Evolutionary conservation across 1,140 invertebrate species (phyloP), one percentile per base, ranked within the genome.

Genomic region (Listronotus oregonensis): DNA sequence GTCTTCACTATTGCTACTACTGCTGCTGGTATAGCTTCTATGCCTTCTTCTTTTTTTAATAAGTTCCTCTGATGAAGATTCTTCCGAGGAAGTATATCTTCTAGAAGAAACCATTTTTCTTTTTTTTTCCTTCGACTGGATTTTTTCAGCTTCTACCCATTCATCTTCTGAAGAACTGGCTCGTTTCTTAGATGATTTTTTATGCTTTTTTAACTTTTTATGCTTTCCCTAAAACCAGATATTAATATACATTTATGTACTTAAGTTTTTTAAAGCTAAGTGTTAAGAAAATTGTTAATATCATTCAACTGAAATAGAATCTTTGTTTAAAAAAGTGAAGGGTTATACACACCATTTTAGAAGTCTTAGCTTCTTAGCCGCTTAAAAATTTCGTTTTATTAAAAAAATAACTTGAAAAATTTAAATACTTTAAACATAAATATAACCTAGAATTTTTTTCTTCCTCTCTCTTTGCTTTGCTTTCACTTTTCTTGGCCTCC

Each of bases 131-230:
- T 57, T 40, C 27, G n/a, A 57, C 10, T 5, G 21, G 14, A 40
- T 69, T 5, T 27, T 27, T 27, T 27, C 54, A 31, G 60, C 64
- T 57, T 69, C 68, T 12, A 69, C 68, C 68, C 68, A 69, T 63
- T 69, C 68, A 11, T 66, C 64, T 54, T 60, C 57, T 14, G 67
- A 64, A 12, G 52, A 66, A 43, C 50, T 66, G 18, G 15, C 6
- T 12, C 10, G 7, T 32, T 54, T 43, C 17, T 43, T 42, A 4
- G 14, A n/a, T 14, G 34, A 32, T 59, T 57, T n/a, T 47, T 66
- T 66, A 8, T 66, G 18, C 21, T 51, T 59, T 57, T 47, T 66
- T 66, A 39, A 40, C 50, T 46, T 66, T n/a, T 49, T 66, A 31
- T 59, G 57, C n/a, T 66, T 66, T 14, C 55, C 64, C 64, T 66